These are phyloP conservation scores for Mormoops blainvillei DNA, from an alignment of 2,113 vertebrate genomes.

Conservation along the genomic window DNA sequence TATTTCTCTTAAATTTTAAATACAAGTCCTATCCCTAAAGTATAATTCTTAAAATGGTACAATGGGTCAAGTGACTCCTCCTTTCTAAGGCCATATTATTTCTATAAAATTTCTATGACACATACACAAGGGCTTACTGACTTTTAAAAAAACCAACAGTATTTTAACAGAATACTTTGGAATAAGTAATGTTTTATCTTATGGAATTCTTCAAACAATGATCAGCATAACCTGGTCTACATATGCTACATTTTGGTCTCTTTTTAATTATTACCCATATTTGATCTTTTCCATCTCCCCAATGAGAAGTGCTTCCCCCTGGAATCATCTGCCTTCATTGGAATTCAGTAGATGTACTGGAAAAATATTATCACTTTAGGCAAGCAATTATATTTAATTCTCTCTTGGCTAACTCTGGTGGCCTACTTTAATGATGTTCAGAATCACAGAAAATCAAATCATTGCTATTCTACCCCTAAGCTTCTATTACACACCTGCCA, in stretches of 20 bases:
- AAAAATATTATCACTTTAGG: conserved; percentile 84
- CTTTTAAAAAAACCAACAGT: conserved; percentile 44
- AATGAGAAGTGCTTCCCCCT: conserved; percentile 53
- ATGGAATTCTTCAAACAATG: background rate
- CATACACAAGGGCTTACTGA: conserved; percentile 17
- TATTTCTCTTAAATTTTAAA: background rate
- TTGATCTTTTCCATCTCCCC: conserved; percentile 50
- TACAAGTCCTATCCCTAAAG: background rate
- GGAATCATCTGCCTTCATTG: conserved; percentile 79
- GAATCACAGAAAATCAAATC: conserved; percentile 79
- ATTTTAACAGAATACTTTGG: background rate
- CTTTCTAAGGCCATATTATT: background rate
- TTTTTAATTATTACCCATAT: conserved; percentile 47
- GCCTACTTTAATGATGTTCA: conserved; percentile 74
- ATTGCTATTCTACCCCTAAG: conserved; percentile 78
- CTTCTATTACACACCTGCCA: conserved; percentile 55
- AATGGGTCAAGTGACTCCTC: background rate
- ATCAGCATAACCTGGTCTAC: background rate
- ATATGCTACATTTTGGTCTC: conserved; percentile 39
- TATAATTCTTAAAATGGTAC: conserved; percentile 22
- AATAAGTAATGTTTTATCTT: conserved; percentile 19
- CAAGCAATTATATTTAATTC: conserved; percentile 85
- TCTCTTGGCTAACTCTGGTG: conserved; percentile 77
- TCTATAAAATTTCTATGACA: conserved; percentile 16
- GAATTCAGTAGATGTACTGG: conserved; percentile 82